Evolutionary conservation across 1,140 invertebrate species (phyloP), one percentile per base, ranked within the genome.

Genomic region (Reticulitermes speratus): DNA sequence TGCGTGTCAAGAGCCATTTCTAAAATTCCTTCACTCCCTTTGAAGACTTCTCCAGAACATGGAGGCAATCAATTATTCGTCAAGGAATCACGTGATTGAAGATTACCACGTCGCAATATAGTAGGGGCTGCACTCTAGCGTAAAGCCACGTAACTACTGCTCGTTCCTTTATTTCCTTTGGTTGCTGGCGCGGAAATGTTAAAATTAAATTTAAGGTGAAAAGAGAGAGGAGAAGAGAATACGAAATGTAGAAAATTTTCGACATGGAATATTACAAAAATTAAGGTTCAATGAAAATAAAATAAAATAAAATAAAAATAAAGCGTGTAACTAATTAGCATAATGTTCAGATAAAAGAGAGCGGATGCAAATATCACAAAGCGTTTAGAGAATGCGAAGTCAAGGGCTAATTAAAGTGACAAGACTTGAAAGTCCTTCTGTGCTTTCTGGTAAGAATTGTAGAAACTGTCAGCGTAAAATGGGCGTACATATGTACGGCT

Each of bases 1-100:
- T 65, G 1, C 16, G 59, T 75, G 25, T 75, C 65, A n/a, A 6
- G n/a, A 75, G n/a, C n/a, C 65, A 75, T 75, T 75, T 75, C 65
- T 30, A 75, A 30, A 25, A 5, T 75, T 75, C 3, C 16, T 19
- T 75, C 65, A n/a, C 65, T 75, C n/a, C 65, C 65, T 75, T 30
- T 75, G 65, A 75, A 75, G 65, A 75, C 65, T 55, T 55, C 52
- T 9, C 25, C 8, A 75, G 65, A 75, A 75, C 7, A 75, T 75
- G 65, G 65, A 75, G n/a, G n/a, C 65, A 75, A 75, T 75, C 65
- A 75, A 75, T 75, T 75, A 75, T 75, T 75, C 65, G 65, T 75
- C 65, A 75, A 75, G 65, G 65, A 75, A 25, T 75, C 65, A 75
- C 65, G 65, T 75, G 65, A 30, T 75, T 75, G 65, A 75, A n/a